Evolutionary conservation across 2,797 vertebrate species (phyloP).

Genomic region (Pseudopleuronectes americanus): DNA sequence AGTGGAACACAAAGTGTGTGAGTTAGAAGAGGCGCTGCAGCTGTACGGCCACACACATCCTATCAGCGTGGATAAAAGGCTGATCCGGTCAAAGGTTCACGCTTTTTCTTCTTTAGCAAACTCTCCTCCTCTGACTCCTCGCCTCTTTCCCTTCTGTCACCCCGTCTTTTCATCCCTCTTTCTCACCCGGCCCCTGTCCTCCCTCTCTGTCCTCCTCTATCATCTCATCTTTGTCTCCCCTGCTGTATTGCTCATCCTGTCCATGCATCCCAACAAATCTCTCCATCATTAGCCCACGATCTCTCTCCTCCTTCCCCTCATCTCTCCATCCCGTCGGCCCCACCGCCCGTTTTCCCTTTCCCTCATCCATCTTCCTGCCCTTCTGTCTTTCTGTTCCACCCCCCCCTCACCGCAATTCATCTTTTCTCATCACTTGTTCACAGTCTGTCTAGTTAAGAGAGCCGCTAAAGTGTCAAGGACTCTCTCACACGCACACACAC

Average conservation of each 20-base stretch:
- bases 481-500: slow-evolving; percentile 21
- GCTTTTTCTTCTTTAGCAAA: too few relatives aligned
- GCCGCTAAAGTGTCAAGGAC: slow-evolving; percentile 39
- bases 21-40: slow-evolving; percentile 11
- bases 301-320: slow-evolving; percentile 48
- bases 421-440: slow-evolving; percentile 52
- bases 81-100: slow-evolving; percentile 12
- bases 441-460: slow-evolving; percentile 56
- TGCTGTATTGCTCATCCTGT: slow-evolving; percentile 60
- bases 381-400: slow-evolving; percentile 54
- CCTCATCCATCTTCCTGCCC: slow-evolving; percentile 63
- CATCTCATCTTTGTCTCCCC: slow-evolving; percentile 49
- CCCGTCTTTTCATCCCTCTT: slow-evolving; percentile 18
- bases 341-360: slow-evolving; percentile 27
- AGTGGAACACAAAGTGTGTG: slow-evolving; percentile 14
- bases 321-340: slow-evolving; percentile 55
- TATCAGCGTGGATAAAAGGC: slow-evolving; percentile 32
- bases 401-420: slow-evolving; percentile 50
- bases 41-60: slow-evolving; percentile 19
- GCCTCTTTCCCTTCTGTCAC: slow-evolving; percentile 25
- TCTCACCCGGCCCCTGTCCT: slow-evolving; percentile 20
- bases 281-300: slow-evolving; percentile 65
- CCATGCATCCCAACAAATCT: slow-evolving; percentile 47
- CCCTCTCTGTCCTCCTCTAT: slow-evolving; percentile 33
- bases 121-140: neutral